Percentiles rank a stretch among this genome's conserved stretches.
Evolutionary conservation across 2,888 invertebrate genomes (phyloP).

Genomic region (Leptarthrus brevirostris): DNA sequence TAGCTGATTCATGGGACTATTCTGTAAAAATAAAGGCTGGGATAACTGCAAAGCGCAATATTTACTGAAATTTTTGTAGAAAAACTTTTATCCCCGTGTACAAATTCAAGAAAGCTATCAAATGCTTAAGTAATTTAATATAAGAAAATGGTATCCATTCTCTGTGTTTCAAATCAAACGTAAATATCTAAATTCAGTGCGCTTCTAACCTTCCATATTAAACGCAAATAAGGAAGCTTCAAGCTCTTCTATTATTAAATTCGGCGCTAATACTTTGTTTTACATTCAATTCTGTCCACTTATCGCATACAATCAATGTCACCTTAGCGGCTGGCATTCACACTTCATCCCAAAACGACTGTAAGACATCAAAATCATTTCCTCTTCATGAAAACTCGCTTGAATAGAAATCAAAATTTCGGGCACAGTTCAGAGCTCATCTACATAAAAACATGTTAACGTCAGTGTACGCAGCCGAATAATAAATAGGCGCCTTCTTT

Average conservation of each 20-base stretch:
- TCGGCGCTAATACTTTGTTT: conserved; percentile 3
- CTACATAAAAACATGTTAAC: conserved; percentile 52
- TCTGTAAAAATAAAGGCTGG: too few species aligned
- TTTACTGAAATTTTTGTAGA: too few species aligned
- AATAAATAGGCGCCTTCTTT: conserved; percentile 53
- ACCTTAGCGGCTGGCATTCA: conserved; percentile 34
- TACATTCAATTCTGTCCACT: neutral
- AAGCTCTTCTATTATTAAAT: neutral
- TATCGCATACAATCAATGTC: conserved; percentile 23
- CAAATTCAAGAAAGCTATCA: too few species aligned
- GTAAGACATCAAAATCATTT: conserved; percentile 28
- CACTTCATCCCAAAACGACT: conserved; percentile 8
- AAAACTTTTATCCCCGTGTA: too few species aligned
- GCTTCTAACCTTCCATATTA: too few species aligned
- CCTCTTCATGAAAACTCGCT: conserved; percentile 14
- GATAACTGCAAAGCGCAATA: too few species aligned
- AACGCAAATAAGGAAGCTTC: neutral
- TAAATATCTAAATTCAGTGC: too few species aligned
- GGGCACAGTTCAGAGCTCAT: conserved; percentile 22
- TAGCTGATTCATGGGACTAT: too few species aligned
- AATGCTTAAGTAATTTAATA: too few species aligned
- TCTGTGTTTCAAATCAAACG: too few species aligned
- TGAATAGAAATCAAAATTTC: conserved; percentile 44
- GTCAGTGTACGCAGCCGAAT: conserved; percentile 41
- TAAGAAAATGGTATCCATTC: too few species aligned